Evolutionary conservation across 2,888 invertebrate species (phyloP).

Genomic region (Nemapogon koenigi): DNA sequence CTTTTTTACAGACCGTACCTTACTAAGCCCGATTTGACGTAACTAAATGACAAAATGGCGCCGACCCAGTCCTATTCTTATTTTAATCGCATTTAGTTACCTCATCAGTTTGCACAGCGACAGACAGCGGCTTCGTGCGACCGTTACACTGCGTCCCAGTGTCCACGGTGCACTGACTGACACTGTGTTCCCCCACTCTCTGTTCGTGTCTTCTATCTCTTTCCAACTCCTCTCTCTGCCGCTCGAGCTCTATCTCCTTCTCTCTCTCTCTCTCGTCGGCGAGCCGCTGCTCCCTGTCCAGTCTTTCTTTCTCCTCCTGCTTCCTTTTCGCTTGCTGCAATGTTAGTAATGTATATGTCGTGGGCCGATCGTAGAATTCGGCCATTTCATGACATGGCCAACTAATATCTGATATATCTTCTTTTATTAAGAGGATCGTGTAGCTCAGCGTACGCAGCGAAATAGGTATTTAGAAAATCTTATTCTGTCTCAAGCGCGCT

Average conservation of each 20-base stretch:
- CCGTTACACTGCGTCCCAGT: slow-evolving; percentile 41
- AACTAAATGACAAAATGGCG: too few relatives aligned
- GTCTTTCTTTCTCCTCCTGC: slow-evolving; percentile 48
- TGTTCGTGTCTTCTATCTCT: slow-evolving; percentile 21
- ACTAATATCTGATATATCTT: too few relatives aligned
- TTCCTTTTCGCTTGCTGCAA: slow-evolving; percentile 55
- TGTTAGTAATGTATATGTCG: background rate
- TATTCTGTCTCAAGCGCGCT: too few relatives aligned
- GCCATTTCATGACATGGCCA: too few relatives aligned
- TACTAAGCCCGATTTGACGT: too few relatives aligned
- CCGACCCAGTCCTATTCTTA: too few relatives aligned
- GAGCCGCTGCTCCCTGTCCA: slow-evolving; percentile 39
- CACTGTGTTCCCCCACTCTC: background rate
- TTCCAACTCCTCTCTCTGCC: slow-evolving; percentile 16
- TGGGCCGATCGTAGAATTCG: background rate
- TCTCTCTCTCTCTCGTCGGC: slow-evolving; percentile 37
- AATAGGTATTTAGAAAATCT: too few relatives aligned
- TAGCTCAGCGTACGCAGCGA: too few relatives aligned
- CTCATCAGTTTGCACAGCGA: slow-evolving; percentile 54
- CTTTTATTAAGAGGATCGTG: too few relatives aligned
- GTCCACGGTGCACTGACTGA: slow-evolving; percentile 27
- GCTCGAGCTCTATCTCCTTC: slow-evolving; percentile 25
- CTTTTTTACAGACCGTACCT: too few relatives aligned
- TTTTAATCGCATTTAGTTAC: too few relatives aligned
- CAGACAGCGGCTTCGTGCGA: slow-evolving; percentile 34